Percentiles rank a stretch among this genome's conserved stretches.
Evolutionary conservation across 1,140 invertebrate species (phyloP).

Genomic region (Stratiolaelaps scimitus): DNA sequence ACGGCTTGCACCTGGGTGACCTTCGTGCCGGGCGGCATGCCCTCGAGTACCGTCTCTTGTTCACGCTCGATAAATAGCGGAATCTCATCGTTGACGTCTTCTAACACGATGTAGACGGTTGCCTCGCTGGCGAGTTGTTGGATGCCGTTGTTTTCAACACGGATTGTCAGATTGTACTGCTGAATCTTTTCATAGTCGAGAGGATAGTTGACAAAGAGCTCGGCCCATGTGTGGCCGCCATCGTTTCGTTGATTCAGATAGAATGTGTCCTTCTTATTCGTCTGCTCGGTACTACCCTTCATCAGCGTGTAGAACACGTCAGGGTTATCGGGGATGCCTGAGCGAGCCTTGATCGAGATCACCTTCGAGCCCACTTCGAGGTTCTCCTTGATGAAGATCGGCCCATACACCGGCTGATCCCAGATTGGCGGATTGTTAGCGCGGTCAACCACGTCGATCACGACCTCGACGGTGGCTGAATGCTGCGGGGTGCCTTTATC

Average conservation of each 20-base stretch:
- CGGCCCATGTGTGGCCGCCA: conserved; percentile 71
- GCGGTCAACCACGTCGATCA: conserved; percentile 91
- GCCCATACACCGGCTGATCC: conserved; percentile 81
- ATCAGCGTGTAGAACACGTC: conserved; percentile 86
- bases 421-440: conserved; percentile 93
- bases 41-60: conserved; percentile 83
- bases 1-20: conserved; percentile 91
- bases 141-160: conserved; percentile 90
- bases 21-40: conserved; percentile 80
- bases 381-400: conserved; percentile 92
- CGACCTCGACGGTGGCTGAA: conserved; percentile 82
- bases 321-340: conserved; percentile 86
- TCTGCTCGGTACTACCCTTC: conserved; percentile 83
- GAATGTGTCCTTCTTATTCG: conserved; percentile 87
- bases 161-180: conserved; percentile 87
- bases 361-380: conserved; percentile 92
- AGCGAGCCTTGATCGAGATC: conserved; percentile 85
- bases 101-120: conserved; percentile 78
- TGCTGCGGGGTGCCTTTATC: conserved; percentile 74
- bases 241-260: conserved; percentile 82
- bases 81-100: conserved; percentile 94
- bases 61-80: conserved; percentile 83
- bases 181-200: conserved; percentile 87
- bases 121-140: conserved; percentile 86
- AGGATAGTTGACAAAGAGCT: conserved; percentile 78